Conservation (phyloP, 2,113 vertebrate species). For the Vidua macroura region DNA sequence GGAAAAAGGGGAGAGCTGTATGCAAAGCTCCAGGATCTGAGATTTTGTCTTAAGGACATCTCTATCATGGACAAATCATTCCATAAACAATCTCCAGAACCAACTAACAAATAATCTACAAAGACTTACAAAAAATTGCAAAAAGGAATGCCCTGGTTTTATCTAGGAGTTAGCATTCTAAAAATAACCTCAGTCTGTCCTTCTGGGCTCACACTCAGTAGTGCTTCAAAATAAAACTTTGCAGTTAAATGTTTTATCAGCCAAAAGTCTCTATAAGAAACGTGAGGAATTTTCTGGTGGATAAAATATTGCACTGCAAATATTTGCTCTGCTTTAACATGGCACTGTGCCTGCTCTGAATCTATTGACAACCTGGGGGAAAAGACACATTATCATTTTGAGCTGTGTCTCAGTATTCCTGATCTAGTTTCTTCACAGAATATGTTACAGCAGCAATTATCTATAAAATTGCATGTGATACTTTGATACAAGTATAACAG, state of each 20-base stretch:
- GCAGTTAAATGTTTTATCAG: background rate
- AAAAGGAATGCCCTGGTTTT: background rate
- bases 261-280: background rate
- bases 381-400: background rate
- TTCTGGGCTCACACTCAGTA: background rate
- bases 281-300: background rate
- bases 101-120: background rate
- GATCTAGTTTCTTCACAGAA: background rate
- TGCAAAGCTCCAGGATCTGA: background rate
- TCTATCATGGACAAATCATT: background rate
- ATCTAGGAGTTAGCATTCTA: background rate
- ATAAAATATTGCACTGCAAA: constrained; percentile 3
- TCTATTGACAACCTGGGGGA: background rate
- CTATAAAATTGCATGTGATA: background rate
- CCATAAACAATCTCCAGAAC: background rate
- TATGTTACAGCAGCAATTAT: background rate
- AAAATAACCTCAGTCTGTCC: background rate
- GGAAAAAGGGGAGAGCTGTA: background rate
- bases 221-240: background rate
- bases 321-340: background rate
- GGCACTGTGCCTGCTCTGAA: background rate
- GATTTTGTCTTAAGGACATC: background rate
- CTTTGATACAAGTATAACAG: background rate
- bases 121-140: background rate
- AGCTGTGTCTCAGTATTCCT: background rate